Evolutionary conservation across 2,888 invertebrate genomes (phyloP).

Genomic region (Anthophora plumipes): DNA sequence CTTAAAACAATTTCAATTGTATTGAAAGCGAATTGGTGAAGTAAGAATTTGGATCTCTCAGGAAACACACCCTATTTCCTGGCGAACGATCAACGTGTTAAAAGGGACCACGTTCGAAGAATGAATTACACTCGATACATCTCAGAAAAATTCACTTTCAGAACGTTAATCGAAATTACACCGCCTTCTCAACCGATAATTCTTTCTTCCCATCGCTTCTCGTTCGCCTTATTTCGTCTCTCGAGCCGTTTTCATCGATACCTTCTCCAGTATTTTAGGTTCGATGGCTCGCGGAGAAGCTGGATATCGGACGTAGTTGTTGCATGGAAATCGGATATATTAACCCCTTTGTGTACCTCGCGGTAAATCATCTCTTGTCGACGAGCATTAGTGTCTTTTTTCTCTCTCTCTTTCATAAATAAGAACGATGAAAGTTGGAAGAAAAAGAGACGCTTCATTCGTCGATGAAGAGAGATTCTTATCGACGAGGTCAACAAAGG

Average conservation of each 20-base stretch:
- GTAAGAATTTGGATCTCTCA: too few relatives aligned
- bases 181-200: background rate
- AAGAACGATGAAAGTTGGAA: background rate
- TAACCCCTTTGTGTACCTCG: slow-evolving; percentile 30
- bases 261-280: slow-evolving; percentile 5
- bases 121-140: too few relatives aligned
- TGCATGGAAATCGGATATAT: slow-evolving; percentile 40
- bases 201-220: background rate
- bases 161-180: background rate
- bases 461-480: slow-evolving; percentile 8
- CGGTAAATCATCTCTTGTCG: slow-evolving; percentile 34
- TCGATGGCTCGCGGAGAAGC: background rate
- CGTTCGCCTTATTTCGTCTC: slow-evolving; percentile 6
- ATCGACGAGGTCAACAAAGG: background rate
- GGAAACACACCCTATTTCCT: too few relatives aligned
- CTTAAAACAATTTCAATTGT: too few relatives aligned
- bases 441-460: background rate
- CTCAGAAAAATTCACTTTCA: too few relatives aligned
- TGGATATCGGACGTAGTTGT: slow-evolving; percentile 3
- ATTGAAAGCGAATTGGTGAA: too few relatives aligned
- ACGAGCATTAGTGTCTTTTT: background rate
- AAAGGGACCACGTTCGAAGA: too few relatives aligned
- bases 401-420: background rate
- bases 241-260: background rate
- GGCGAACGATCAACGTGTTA: too few relatives aligned